These are phyloP conservation scores for Reticulitermes lucifugus DNA, from an alignment of 2,888 invertebrate species.

Conservation along the genomic window DNA sequence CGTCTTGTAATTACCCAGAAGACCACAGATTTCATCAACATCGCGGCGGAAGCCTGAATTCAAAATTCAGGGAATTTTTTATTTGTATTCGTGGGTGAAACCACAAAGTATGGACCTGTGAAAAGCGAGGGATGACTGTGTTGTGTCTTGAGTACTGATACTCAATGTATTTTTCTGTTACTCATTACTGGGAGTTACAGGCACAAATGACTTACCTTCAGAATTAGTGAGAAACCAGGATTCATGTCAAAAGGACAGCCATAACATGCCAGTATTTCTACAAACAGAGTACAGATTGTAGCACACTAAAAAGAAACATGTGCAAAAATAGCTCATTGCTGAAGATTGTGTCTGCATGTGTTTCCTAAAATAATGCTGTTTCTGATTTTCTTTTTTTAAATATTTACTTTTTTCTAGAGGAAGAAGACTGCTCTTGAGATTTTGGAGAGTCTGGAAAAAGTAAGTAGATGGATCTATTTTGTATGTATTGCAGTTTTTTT, in stretches of 20 bases:
- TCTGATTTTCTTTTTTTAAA: neutral
- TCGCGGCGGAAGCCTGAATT: too few species aligned
- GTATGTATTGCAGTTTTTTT: neutral
- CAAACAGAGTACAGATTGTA: neutral
- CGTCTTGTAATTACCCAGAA: too few species aligned
- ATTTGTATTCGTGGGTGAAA: too few species aligned
- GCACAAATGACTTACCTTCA: too few species aligned
- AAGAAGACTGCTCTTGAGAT: constrained; percentile 68
- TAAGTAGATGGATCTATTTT: constrained; percentile 56
- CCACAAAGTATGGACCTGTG: too few species aligned
- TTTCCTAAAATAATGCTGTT: neutral
- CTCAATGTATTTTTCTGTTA: too few species aligned
- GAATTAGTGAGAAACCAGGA: too few species aligned
- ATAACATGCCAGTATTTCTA: neutral
- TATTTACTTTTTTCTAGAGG: constrained; percentile 63
- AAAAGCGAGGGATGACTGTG: too few species aligned
- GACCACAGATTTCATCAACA: too few species aligned
- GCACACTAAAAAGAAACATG: neutral
- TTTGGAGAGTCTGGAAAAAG: constrained; percentile 79
- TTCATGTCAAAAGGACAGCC: too few species aligned
- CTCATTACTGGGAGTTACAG: too few species aligned
- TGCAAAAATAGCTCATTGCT: neutral
- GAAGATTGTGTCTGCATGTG: neutral
- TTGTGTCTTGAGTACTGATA: neutral
- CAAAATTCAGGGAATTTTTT: too few species aligned